Percentiles rank a stretch among this genome's conserved stretches.
Conservation (phyloP, 2,888 invertebrate genomes). For the Napeogenes sylphis region DNA sequence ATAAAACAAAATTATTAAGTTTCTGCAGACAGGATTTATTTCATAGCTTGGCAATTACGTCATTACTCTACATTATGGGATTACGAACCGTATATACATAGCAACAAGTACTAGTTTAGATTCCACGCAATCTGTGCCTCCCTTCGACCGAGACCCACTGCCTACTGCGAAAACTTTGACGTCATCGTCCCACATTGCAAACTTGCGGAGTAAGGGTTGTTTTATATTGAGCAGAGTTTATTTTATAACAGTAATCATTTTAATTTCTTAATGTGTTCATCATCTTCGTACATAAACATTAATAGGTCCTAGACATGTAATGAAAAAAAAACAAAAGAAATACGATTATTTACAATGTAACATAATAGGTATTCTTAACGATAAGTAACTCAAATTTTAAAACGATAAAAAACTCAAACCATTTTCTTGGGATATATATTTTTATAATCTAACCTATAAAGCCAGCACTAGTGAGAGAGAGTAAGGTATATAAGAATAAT, state of each 20-base stretch:
- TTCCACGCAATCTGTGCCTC: slow-evolving; percentile 31
- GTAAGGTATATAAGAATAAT: too few species aligned
- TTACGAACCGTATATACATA: slow-evolving; percentile 38
- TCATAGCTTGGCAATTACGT: slow-evolving; percentile 45
- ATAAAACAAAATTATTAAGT: slow-evolving; percentile 23
- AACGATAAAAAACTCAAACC: too few species aligned
- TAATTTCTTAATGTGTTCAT: not conserved
- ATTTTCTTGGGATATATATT: too few species aligned
- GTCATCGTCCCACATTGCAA: slow-evolving; percentile 46
- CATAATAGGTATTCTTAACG: too few species aligned
- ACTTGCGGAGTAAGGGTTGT: slow-evolving; percentile 13
- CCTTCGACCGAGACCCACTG: slow-evolving; percentile 66
- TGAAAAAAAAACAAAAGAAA: too few species aligned
- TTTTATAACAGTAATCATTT: slow-evolving; percentile 5
- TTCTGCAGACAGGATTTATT: slow-evolving; percentile 46
- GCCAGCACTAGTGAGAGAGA: too few species aligned
- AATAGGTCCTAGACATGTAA: too few species aligned
- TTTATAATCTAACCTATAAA: too few species aligned
- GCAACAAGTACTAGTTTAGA: slow-evolving; percentile 40
- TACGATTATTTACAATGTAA: too few species aligned
- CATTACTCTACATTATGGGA: slow-evolving; percentile 41
- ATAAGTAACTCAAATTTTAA: too few species aligned
- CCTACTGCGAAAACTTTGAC: slow-evolving; percentile 70
- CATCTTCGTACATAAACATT: not conserved
- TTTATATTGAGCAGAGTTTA: slow-evolving; percentile 1